These are phyloP conservation scores for Epistrophella euchroma DNA, from an alignment of 2,888 invertebrate genomes.

Conservation along the genomic window DNA sequence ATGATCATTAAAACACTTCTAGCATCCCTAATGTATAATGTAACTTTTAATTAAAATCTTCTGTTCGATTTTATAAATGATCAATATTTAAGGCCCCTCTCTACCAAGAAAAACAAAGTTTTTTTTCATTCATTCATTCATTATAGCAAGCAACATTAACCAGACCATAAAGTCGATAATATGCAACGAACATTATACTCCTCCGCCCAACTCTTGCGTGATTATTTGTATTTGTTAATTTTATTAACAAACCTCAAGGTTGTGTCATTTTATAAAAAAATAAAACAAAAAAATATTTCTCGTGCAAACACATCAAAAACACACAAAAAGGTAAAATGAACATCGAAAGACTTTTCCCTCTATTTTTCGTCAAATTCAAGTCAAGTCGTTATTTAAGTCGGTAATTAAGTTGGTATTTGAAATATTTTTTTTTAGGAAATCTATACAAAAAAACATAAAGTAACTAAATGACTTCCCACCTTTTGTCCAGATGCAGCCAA, in stretches of 20 bases:
- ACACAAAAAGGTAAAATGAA: slow-evolving; percentile 33
- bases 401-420: slow-evolving; percentile 53
- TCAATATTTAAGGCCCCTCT: too few relatives aligned
- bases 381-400: slow-evolving; percentile 48
- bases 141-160: slow-evolving; percentile 2
- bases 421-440: slow-evolving; percentile 49
- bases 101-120: too few relatives aligned
- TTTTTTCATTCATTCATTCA: background rate
- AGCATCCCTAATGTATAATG: too few relatives aligned
- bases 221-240: slow-evolving; percentile 6
- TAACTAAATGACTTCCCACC: slow-evolving; percentile 40
- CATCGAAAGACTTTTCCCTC: slow-evolving; percentile 54
- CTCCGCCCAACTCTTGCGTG: background rate
- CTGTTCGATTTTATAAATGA: too few relatives aligned
- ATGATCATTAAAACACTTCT: too few relatives aligned
- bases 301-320: slow-evolving; percentile 25
- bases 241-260: slow-evolving; percentile 53
- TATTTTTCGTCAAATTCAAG: slow-evolving; percentile 42
- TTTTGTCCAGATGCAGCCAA: slow-evolving; percentile 41
- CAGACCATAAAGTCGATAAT: slow-evolving; percentile 1
- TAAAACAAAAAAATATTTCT: slow-evolving; percentile 10
- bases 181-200: background rate
- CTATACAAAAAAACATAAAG: background rate
- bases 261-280: slow-evolving; percentile 28
- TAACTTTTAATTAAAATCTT: too few relatives aligned